Conservation (phyloP, 2,113 vertebrate species). For the Glaucidium brasilianum region DNA sequence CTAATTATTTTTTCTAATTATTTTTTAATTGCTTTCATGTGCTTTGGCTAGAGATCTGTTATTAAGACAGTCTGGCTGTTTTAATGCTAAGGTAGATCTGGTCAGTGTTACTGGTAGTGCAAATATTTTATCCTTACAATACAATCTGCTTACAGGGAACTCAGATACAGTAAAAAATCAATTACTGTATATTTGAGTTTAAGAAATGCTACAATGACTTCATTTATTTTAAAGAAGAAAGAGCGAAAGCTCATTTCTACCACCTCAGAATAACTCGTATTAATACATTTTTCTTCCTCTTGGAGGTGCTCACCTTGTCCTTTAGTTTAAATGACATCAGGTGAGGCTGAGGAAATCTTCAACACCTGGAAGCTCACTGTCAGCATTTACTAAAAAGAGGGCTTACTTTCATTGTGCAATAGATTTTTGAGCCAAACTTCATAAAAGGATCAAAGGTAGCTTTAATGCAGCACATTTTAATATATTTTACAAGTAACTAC, state of each 20-base stretch:
- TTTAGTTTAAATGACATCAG: constrained; percentile 2
- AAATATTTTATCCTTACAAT: background rate
- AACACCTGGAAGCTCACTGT: background rate
- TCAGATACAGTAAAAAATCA: background rate
- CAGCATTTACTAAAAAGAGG: background rate
- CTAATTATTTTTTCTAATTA: constrained; percentile 58
- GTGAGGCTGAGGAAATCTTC: constrained; percentile 16
- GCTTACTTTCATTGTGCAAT: background rate
- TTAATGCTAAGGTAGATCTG: constrained; percentile 32
- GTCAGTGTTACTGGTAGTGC: background rate
- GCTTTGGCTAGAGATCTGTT: constrained; percentile 18
- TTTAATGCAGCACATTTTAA: background rate
- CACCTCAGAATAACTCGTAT: background rate
- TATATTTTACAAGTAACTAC: background rate
- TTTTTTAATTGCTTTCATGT: constrained; percentile 60
- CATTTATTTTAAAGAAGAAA: constrained; percentile 39
- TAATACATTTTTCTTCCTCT: background rate
- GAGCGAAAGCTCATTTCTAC: background rate
- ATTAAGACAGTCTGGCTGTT: constrained; percentile 30
- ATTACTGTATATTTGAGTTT: constrained; percentile 14
- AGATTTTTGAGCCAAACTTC: background rate
- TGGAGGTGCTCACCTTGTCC: background rate
- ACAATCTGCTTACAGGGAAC: background rate
- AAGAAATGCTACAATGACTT: constrained; percentile 2
- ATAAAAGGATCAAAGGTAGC: constrained; percentile 1